These are phyloP conservation scores for Mesaphorura yosii DNA, from an alignment of 1,140 invertebrate genomes.

Conservation along the genomic window DNA sequence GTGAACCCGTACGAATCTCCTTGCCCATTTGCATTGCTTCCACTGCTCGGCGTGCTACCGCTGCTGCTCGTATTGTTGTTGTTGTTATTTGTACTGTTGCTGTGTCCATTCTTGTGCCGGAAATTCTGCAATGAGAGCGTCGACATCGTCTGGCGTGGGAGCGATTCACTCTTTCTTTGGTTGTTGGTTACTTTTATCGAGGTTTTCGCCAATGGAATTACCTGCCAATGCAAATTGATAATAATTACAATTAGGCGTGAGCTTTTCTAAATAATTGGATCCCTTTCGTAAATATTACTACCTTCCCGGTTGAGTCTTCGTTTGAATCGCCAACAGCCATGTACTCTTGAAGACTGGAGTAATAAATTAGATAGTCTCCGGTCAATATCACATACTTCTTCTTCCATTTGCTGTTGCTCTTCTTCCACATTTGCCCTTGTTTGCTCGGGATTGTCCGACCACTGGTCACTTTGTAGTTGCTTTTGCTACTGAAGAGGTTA, in stretches of 20 bases:
- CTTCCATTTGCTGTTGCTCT: constrained; percentile 96
- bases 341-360: constrained; percentile 48
- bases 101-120: too few relatives aligned
- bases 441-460: constrained; percentile 59
- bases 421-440: constrained; percentile 93
- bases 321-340: too few relatives aligned
- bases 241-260: neutral
- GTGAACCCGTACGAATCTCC: constrained; percentile 5
- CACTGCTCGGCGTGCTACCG: neutral
- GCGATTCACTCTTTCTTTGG: neutral
- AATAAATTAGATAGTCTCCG: constrained; percentile 84
- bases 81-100: too few relatives aligned
- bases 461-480: neutral
- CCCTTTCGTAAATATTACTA: neutral
- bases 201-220: neutral
- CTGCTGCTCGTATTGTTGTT: neutral
- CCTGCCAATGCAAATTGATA: neutral
- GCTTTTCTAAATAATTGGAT: neutral
- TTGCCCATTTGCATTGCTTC: neutral
- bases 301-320: constrained; percentile 2
- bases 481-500: too few relatives aligned
- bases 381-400: constrained; percentile 98
- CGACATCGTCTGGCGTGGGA: constrained; percentile 2
- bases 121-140: neutral
- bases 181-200: neutral